Conservation (phyloP, 2,888 invertebrate genomes). For the Drosophila affinis region DNA sequence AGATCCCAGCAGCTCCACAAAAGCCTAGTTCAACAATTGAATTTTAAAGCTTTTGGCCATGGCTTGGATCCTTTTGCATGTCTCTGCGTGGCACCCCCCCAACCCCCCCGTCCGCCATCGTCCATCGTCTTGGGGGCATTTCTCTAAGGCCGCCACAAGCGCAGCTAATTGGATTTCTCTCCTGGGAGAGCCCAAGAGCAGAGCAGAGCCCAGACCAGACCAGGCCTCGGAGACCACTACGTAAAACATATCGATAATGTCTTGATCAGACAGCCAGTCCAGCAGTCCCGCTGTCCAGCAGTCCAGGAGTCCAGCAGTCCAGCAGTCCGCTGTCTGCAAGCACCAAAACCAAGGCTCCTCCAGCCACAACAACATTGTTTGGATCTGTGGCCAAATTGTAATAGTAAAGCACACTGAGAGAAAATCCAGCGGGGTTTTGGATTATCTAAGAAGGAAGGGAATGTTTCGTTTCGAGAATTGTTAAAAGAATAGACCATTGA, state of each 20-base stretch:
- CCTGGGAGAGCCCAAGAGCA: slow-evolving; percentile 70
- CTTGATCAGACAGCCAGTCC: slow-evolving; percentile 79
- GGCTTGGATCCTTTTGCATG: slow-evolving; percentile 75
- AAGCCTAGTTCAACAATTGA: slow-evolving; percentile 75
- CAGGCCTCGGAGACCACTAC: slow-evolving; percentile 50
- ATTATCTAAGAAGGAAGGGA: not conserved
- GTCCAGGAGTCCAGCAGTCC: slow-evolving; percentile 18
- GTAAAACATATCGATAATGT: slow-evolving; percentile 82
- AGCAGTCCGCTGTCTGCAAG: not conserved
- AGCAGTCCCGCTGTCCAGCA: slow-evolving; percentile 3
- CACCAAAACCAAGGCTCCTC: slow-evolving; percentile 10
- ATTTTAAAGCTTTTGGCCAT: slow-evolving; percentile 53
- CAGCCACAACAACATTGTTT: slow-evolving; percentile 35
- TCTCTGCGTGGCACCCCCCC: slow-evolving; percentile 67
- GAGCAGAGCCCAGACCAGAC: slow-evolving; percentile 7
- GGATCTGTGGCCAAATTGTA: slow-evolving; percentile 69
- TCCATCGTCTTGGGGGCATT: slow-evolving; percentile 40
- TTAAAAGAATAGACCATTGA: too few species aligned
- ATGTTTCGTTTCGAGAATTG: too few species aligned
- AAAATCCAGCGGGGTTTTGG: slow-evolving; percentile 12
- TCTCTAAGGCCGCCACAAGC: slow-evolving; percentile 77
- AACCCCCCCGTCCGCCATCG: slow-evolving; percentile 16
- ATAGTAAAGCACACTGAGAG: slow-evolving; percentile 80
- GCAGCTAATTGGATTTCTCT: slow-evolving; percentile 83
- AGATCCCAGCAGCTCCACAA: slow-evolving; percentile 27